Evolutionary conservation across 2,888 invertebrate species (phyloP), one percentile per base, ranked within the genome.

Genomic region (Congeria kusceri): DNA sequence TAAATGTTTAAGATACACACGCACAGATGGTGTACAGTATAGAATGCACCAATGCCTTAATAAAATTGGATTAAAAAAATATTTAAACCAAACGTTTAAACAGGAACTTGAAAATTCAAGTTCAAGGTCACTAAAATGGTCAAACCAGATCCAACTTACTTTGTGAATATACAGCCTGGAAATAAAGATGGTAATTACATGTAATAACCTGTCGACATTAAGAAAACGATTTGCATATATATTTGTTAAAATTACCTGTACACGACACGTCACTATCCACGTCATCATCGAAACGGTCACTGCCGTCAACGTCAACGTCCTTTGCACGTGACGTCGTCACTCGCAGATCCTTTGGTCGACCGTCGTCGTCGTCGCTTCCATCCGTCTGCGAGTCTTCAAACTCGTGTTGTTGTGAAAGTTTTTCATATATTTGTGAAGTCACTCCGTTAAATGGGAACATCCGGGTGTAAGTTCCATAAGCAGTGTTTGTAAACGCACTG

Each of bases 281-380:
- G 27, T 78, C 81, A 20, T 75, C 75, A 15, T 63, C 25, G 25
- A 56, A 66, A n/a, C 70, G 68, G 15, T 73, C 49, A 9, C 39
- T 62, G 32, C 67, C 69, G 18, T 73, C 49, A n/a, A 59, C 68
- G 15, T 65, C 59, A 1, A 23, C 64, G 5, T 62, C 71, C 13
- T 20, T 56, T 15, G 58, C 65, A 59, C 78, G 76, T 9, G 71
- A 49, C 27, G 73, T 29, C 29, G 72, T 23, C 46, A 79, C 39
- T 57, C 79, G 25, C 20, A 81, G 63, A 72, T 81, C 77, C 73
- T 65, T 77, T 23, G 72, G 70, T 27, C 27, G 57, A 25, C 63
- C 75, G 29, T 72, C 75, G 20, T 76, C 61, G 23, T 79, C 81
- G n/a, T 75, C 78, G n/a, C 66, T 63, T 20, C 69, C 71, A 44